Base-by-base conservation (phyloP, 2,888 invertebrate species). In the Bembecia ichneumoniformis region DNA sequence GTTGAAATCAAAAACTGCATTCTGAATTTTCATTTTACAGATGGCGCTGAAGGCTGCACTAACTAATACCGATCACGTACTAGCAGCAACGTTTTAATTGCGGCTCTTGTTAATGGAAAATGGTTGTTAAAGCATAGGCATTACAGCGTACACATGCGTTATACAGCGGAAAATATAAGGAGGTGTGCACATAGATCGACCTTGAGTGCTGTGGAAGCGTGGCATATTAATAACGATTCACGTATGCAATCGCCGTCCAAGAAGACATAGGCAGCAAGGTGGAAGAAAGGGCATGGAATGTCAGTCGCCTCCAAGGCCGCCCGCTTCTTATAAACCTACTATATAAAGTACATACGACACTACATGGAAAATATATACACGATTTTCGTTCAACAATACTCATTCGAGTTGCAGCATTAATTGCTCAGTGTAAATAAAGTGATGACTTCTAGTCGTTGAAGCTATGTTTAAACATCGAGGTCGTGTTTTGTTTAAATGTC, bases 281-380 rank as follows among this genome's bases (percentile, higher is more conserved):
- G 80, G 84, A 86, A 78, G 79, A 79, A 86, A 86, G 83, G 83
- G 79, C 84, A 82, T 75, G 80, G 80, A 75, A 81, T 82, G 81
- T 75, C 75, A 79, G 71, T 60, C 66, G 66, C 52, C 52, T 53
- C 66, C 80, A 82, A 84, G 82, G 83, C 69, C 76, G 59, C 57
- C 74, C 63, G 58, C 68, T 68, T 57, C 17, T 61, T 74, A 74
- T 75, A 70, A 77, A 49, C 67, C 74, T 53, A 55, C 70, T 56
- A 60, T 44, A 15, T 44, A 16, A 15, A 16, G 15, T 44, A 15
- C 4, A 17, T 44, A 46, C 46, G n/a, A 15, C 28, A 11, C 56
- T 54, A 60, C 52, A 53, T 63, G 62, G 63, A 66, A 71, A 59
- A 61, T 47, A 51, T 45, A 51, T 45, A 51, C 52, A 51, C 58